phyloP scores from a whole-genome alignment of 1,140 invertebrate genomes.

The Pentalonia nigronervosa region DNA sequence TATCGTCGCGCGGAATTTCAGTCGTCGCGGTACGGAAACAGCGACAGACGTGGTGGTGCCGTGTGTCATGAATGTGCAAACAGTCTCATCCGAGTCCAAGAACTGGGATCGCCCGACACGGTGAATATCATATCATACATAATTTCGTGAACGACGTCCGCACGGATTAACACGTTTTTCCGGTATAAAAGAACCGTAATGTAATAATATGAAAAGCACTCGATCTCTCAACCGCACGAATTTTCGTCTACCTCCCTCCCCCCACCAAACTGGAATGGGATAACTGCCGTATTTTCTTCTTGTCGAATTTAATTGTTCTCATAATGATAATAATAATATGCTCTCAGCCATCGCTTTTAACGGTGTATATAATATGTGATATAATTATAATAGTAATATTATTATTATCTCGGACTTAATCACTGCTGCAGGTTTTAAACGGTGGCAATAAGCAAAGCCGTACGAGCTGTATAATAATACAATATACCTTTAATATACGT shows the following conservation, averaged over 20 bases:
- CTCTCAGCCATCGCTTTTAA: not conserved
- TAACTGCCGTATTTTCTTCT: not conserved
- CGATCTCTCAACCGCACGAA: not conserved
- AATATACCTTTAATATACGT: too few species aligned
- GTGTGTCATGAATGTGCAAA: not conserved
- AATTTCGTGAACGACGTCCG: not conserved
- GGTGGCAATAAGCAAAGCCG: not conserved
- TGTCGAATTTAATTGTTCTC: not conserved
- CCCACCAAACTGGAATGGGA: not conserved
- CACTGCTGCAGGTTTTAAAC: not conserved
- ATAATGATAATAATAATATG: not conserved
- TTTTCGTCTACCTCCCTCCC: not conserved
- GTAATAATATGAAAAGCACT: not conserved
- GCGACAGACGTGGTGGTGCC: not conserved
- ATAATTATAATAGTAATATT: not conserved
- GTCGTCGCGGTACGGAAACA: not conserved
- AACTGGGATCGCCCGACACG: not conserved
- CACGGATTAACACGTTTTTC: not conserved
- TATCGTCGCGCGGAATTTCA: not conserved
- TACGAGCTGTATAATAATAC: not conserved
- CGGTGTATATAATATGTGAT: not conserved
- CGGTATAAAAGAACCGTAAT: not conserved
- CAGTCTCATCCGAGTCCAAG: not conserved
- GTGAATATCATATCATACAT: not conserved
- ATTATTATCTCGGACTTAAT: not conserved